Percentiles rank a stretch among this genome's conserved stretches.
phyloP scores from a whole-genome alignment of 2,888 invertebrate species.

The Orchestes rusci region DNA sequence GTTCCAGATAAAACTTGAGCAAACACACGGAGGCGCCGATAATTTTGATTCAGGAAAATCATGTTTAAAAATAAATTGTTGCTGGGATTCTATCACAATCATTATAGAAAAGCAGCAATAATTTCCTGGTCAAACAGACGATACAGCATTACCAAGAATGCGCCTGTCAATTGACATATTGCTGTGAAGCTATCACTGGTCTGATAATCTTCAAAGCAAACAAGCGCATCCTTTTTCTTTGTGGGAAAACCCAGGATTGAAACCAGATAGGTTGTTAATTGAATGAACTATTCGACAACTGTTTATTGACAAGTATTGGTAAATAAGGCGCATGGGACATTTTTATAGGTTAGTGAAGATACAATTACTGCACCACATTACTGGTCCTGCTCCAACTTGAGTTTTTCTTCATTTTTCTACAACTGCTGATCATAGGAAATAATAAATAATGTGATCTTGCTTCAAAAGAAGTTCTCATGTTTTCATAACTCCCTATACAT shows the following conservation, averaged over 20 bases:
- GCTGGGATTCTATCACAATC: too few relatives aligned
- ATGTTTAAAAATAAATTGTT: too few relatives aligned
- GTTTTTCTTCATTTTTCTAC: too few relatives aligned
- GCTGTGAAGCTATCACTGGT: constrained; percentile 13
- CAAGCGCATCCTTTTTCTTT: constrained; percentile 13
- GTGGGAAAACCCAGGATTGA: constrained; percentile 18
- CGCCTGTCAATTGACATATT: constrained; percentile 16
- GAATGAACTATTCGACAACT: constrained; percentile 6
- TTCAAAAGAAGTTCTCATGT: too few relatives aligned
- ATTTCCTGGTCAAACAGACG: constrained; percentile 10
- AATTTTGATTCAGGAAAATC: too few relatives aligned
- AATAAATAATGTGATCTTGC: too few relatives aligned
- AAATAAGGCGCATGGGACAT: constrained; percentile 5
- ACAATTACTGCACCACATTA: background rate
- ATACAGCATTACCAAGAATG: constrained; percentile 15
- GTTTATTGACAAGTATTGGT: background rate
- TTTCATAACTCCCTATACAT: too few relatives aligned
- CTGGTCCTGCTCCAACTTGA: background rate
- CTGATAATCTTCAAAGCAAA: constrained; percentile 13
- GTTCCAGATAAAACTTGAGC: too few relatives aligned
- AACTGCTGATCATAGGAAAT: too few relatives aligned
- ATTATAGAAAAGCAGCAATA: constrained; percentile 4
- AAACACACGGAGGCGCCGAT: too few relatives aligned
- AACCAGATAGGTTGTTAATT: constrained; percentile 17
- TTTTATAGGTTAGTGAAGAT: too few relatives aligned